Conservation (phyloP, 2,888 invertebrate genomes). For the Parnassius orleans region DNA sequence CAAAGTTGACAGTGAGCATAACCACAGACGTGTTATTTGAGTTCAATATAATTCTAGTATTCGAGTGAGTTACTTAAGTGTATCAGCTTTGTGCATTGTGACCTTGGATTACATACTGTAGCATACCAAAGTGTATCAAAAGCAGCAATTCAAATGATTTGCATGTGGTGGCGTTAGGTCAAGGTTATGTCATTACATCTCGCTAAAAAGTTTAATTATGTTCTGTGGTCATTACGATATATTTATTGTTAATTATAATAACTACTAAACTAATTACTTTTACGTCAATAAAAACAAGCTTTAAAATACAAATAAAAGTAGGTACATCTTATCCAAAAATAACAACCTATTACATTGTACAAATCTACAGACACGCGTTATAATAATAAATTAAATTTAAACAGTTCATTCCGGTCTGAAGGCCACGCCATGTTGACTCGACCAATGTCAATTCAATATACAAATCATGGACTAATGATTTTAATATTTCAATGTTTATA, state of each 20-base stretch:
- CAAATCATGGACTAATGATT: slow-evolving; percentile 23
- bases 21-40: slow-evolving; percentile 13
- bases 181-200: background rate
- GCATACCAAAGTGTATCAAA: background rate
- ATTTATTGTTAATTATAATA: no score
- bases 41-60: slow-evolving; percentile 20
- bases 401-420: slow-evolving; percentile 36
- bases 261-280: no score
- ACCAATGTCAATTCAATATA: slow-evolving; percentile 36
- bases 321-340: slow-evolving; percentile 11
- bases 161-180: background rate
- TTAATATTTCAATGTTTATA: background rate
- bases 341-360: slow-evolving; percentile 28
- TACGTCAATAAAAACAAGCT: background rate
- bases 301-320: background rate
- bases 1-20: slow-evolving; percentile 11
- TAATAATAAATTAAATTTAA: slow-evolving; percentile 34
- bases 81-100: slow-evolving; percentile 3
- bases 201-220: no score
- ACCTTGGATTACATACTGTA: slow-evolving; percentile 2
- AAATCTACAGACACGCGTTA: slow-evolving; percentile 28
- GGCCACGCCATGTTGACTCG: slow-evolving; percentile 38
- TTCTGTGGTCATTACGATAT: no score
- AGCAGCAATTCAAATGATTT: no score
- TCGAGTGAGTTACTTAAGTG: slow-evolving; percentile 10